Evolutionary conservation across 2,113 vertebrate species (phyloP).

Genomic region (Sarotherodon lohbergeri): DNA sequence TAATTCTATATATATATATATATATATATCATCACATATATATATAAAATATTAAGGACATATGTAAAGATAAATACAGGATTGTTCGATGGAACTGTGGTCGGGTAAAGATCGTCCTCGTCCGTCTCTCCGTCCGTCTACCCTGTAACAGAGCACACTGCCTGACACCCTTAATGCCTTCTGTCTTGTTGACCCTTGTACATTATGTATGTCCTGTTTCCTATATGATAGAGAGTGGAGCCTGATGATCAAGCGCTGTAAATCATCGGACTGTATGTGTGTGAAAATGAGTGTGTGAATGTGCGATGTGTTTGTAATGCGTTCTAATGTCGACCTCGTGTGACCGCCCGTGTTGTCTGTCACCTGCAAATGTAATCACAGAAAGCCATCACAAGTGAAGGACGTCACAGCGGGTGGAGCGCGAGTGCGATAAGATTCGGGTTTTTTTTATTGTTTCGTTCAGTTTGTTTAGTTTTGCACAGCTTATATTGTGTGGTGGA

Average conservation of each 20-base stretch:
- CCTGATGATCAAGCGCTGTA: conserved; percentile 43
- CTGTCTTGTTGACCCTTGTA: conserved; percentile 54
- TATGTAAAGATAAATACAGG: conserved; percentile 7
- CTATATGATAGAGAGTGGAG: background rate
- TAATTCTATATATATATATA: conserved; percentile 25
- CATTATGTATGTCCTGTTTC: background rate
- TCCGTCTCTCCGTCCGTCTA: conserved; percentile 36
- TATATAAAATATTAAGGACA: conserved; percentile 5
- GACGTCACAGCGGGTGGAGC: background rate
- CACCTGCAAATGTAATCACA: conserved; percentile 43
- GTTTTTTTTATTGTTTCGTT: background rate
- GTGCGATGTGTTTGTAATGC: background rate
- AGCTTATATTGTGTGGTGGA: background rate
- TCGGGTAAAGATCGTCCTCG: conserved; percentile 28
- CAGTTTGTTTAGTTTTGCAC: background rate
- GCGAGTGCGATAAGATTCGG: background rate
- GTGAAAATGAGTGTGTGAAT: background rate
- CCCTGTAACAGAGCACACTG: conserved; percentile 68
- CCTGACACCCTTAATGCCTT: conserved; percentile 70
- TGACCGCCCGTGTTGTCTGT: conserved; percentile 54
- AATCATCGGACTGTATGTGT: conserved; percentile 5
- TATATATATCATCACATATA: conserved; percentile 8
- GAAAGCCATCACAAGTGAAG: conserved; percentile 33
- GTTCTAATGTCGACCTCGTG: conserved; percentile 49
- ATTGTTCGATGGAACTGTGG: conserved; percentile 4